Evolutionary conservation across 2,113 vertebrate species (phyloP), one percentile per base, ranked within the genome.

Genomic region (Mirza zaza): DNA sequence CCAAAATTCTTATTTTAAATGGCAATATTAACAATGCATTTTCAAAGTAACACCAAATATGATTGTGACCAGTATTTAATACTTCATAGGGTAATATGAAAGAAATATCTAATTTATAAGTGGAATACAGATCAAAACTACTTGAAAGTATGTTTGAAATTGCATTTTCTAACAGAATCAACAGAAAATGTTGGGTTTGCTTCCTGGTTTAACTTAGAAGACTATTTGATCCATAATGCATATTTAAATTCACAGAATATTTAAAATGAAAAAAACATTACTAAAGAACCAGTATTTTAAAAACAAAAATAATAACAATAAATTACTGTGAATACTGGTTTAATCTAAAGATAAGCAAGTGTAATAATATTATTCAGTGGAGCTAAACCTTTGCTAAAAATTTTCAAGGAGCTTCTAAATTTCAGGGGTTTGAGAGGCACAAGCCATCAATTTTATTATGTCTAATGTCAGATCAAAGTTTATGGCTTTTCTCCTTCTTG

Each of bases 81-180:
- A 94, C 6, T 82, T 87, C 45, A 73, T 36, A 81, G 34, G 21
- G 82, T 29, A 86, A 87, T 48, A 76, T 39, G 59, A 75, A 81
- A 50, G 25, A 85, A 91, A 82, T 83, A 87, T 25, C 42, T 34
- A 87, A 29, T 83, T 89, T 91, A 32, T 34, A 94, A 89, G 34
- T 91, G 32, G 1, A n/a, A 14, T 88, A 89, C 1, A 95, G 45
- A 86, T 52, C 9, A 81, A 96, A 87, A 93, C 34, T 68, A 80
- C 48, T 71, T 91, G 29, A 70, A 89, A 45, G 42, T 84, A 23
- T 57, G 90, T 68, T 81, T 90, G 32, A 50, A 71, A 68, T 6
- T 90, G 18, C 11, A 67, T 93, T 93, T 83, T 93, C 45, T 91
- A 95, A 95, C 32, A 95, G 17, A 96, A 95, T 67, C n/a, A 91